A percentile compares a stretch with the other conserved stretches of the same genome.
These are phyloP conservation scores for Rhinoraja longicauda DNA, from an alignment of 2,797 vertebrate species.

Conservation along the genomic window DNA sequence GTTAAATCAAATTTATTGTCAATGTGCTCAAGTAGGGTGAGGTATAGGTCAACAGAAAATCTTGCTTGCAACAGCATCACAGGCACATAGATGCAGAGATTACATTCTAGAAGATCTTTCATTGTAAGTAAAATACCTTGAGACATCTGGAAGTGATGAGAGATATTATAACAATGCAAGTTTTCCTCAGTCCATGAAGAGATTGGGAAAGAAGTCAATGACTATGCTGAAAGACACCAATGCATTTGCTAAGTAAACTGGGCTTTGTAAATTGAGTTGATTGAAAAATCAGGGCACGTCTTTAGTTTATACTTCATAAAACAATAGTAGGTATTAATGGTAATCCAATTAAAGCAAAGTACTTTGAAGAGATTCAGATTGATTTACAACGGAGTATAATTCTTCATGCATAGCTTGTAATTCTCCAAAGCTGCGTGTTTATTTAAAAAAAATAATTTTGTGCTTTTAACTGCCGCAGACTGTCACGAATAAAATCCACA, in stretches of 20 bases:
- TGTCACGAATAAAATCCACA: not conserved
- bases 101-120: too few relatives aligned
- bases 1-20: too few relatives aligned
- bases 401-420: not conserved
- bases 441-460: not conserved
- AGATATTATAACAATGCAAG: too few relatives aligned
- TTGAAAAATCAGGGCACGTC: not conserved
- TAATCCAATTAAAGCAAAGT: not conserved
- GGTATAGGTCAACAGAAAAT: too few relatives aligned
- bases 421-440: not conserved
- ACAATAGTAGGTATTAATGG: not conserved
- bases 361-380: not conserved
- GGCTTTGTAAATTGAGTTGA: not conserved
- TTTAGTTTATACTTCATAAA: not conserved
- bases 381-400: not conserved
- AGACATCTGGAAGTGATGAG: too few relatives aligned
- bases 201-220: not conserved
- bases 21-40: too few relatives aligned
- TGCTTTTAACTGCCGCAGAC: not conserved
- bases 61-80: too few relatives aligned
- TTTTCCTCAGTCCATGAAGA: too few relatives aligned
- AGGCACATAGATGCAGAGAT: too few relatives aligned
- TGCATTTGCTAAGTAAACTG: not conserved
- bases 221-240: not conserved
- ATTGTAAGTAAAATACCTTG: too few relatives aligned